These are phyloP conservation scores for Mus spretus DNA, from an alignment of 2,797 vertebrate species.

Conservation along the genomic window DNA sequence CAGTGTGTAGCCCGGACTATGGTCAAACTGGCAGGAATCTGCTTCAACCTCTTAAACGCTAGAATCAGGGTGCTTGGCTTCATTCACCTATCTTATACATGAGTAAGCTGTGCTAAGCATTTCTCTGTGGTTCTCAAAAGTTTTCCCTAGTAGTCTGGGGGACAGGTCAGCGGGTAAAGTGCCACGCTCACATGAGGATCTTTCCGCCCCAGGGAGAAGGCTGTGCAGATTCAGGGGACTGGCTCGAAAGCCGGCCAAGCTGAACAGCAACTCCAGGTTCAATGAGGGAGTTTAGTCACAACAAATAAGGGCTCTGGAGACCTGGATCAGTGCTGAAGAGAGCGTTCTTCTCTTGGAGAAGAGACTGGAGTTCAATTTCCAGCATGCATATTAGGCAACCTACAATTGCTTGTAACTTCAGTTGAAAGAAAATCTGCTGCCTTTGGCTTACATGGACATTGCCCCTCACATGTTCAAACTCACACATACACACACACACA, in stretches of 20 bases:
- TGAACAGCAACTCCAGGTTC: not conserved
- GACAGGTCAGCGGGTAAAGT: not conserved
- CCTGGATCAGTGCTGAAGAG: not conserved
- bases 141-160: not conserved
- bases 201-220: not conserved
- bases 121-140: not conserved
- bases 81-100: not conserved
- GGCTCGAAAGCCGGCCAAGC: not conserved
- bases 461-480: not conserved
- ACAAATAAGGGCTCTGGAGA: not conserved
- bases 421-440: not conserved
- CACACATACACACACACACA: not conserved
- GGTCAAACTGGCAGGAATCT: not conserved
- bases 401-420: not conserved
- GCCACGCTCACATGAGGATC: fast-evolving
- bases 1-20: not conserved
- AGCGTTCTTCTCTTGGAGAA: not conserved
- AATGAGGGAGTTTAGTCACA: not conserved
- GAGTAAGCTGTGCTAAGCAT: not conserved
- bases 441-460: not conserved
- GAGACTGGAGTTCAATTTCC: not conserved
- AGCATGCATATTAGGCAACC: not conserved
- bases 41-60: not conserved
- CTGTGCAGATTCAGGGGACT: too few species aligned
- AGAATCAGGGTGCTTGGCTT: not conserved